A percentile compares a stretch with the other conserved stretches of the same genome.
These are phyloP conservation scores for Microctonus hyperodae DNA, from an alignment of 2,888 invertebrate genomes.

Conservation along the genomic window DNA sequence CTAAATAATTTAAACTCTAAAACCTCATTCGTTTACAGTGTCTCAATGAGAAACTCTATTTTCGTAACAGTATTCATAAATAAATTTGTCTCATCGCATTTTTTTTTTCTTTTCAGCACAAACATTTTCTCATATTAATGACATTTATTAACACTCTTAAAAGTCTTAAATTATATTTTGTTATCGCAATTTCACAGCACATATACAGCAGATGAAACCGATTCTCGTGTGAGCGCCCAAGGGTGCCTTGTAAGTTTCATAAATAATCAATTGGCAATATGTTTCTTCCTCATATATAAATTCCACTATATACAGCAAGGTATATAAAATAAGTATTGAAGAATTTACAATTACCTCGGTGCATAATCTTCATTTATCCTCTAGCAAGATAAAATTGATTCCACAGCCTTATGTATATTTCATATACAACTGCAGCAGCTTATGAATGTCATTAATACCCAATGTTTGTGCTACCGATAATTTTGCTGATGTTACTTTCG, in stretches of 20 bases:
- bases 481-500: slow-evolving; percentile 1
- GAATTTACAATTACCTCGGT: slow-evolving; percentile 38
- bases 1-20: neutral
- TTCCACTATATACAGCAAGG: neutral
- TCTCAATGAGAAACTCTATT: neutral
- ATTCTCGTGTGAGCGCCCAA: slow-evolving; percentile 26
- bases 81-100: neutral
- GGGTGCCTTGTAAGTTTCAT: slow-evolving; percentile 40
- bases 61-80: neutral
- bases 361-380: neutral
- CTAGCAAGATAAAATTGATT: slow-evolving; percentile 5
- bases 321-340: slow-evolving; percentile 9
- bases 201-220: slow-evolving; percentile 7
- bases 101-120: neutral
- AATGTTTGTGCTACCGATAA: slow-evolving; percentile 14
- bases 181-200: slow-evolving; percentile 1
- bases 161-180: neutral
- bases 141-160: neutral
- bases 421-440: slow-evolving; percentile 2
- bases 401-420: neutral
- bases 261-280: slow-evolving; percentile 56
- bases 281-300: slow-evolving; percentile 40
- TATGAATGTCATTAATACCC: slow-evolving; percentile 19
- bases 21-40: neutral
- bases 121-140: neutral